phyloP scores from a whole-genome alignment of 2,113 vertebrate species.

The Dascyllus trimaculatus region DNA sequence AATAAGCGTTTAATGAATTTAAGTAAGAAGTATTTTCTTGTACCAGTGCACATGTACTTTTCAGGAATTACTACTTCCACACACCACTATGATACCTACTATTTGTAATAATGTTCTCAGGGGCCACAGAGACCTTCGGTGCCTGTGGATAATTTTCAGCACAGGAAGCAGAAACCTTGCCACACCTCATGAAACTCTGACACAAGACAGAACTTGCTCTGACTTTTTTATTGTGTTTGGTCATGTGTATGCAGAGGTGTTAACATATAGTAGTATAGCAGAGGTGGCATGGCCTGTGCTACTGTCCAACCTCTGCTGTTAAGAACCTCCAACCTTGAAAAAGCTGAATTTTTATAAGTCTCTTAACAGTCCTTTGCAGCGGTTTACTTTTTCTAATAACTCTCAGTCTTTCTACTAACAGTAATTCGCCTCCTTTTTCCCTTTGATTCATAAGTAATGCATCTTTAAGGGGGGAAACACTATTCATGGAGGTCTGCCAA shows the following conservation, averaged over 20 bases:
- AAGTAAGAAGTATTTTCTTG: no score
- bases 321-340: slow-evolving; percentile 50
- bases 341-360: slow-evolving; percentile 52
- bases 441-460: slow-evolving; percentile 72
- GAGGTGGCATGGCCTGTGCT: slow-evolving; percentile 25
- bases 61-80: neutral
- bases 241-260: slow-evolving; percentile 44
- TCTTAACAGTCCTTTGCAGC: slow-evolving; percentile 40
- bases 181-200: slow-evolving; percentile 58
- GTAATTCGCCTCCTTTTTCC: slow-evolving; percentile 41
- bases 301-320: slow-evolving; percentile 45
- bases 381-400: slow-evolving; percentile 69
- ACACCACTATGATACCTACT: neutral
- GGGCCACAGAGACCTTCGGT: slow-evolving; percentile 11
- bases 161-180: slow-evolving; percentile 41
- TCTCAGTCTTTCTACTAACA: slow-evolving; percentile 63
- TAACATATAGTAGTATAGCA: slow-evolving; percentile 24
- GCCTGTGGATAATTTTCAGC: slow-evolving; percentile 36
- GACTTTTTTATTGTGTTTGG: slow-evolving; percentile 2
- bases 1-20: no score
- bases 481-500: slow-evolving; percentile 70
- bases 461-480: slow-evolving; percentile 66
- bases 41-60: neutral
- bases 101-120: neutral
- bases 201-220: slow-evolving; percentile 26